Evolutionary conservation across 2,113 vertebrate genomes (phyloP), one percentile per base, ranked within the genome.

Genomic region (Pteronura brasiliensis): DNA sequence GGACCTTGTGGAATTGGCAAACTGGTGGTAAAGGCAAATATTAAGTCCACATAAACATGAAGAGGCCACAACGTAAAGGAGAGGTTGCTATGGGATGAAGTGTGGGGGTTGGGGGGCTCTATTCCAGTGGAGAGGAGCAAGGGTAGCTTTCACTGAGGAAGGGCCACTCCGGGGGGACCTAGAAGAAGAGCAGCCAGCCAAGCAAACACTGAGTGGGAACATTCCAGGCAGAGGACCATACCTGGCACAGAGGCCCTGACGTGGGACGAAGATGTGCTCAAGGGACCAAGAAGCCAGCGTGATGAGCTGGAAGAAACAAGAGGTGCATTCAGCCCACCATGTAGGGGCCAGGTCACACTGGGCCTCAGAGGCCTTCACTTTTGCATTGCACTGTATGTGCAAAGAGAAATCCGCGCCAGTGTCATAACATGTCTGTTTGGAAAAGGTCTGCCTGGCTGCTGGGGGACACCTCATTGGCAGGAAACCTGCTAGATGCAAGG

Each of bases 371-470:
- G 31, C 7, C 47, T 71, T 61, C 74, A 21, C 1, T 0, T 13
- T 6, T 14, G 34, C n/a, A 11, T 13, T 5, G 2, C 1, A 11
- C 6, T 18, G 29, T 7, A 6, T 18, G 23, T 6, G 17, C 65
- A 27, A 1, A 23, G 11, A 79, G 67, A 47, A 72, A 44, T 13
- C 18, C 36, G 2, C 31, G 44, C 55, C 8, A 3, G 36, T 3
- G 10, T 25, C 23, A 14, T 1, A 67, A 14, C 4, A 13, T 0
- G 0, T 23, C 4, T 3, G 0, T 34, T 44, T 31, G 10, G 6
- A 57, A n/a, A 86, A 25, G 25, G 7, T 57, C 47, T 67, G 47
- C 1, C 63, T 29, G 72, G 25, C 61, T 2, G 42, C 63, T 20
- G 3, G n/a, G 7, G 6, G 57, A 49, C 10, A 10, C 65, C 47